These are phyloP conservation scores for Takifugu bimaculatus DNA, from an alignment of 2,113 vertebrate genomes.

Conservation along the genomic window DNA sequence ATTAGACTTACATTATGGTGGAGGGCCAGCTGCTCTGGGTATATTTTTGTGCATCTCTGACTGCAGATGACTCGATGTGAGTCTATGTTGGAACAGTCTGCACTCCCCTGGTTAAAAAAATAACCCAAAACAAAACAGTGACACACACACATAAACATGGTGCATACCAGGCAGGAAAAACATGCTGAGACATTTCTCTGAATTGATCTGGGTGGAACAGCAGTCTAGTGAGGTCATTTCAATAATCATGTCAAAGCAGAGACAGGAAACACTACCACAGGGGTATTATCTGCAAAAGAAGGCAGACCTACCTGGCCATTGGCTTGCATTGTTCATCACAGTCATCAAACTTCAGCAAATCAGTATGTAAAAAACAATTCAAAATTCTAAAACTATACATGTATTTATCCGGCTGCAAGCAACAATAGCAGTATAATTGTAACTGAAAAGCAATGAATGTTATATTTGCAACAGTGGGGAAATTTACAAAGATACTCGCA, in stretches of 20 bases:
- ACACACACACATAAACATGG: slow-evolving; percentile 13
- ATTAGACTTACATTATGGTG: too few species aligned
- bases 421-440: too few species aligned
- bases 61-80: slow-evolving; percentile 37
- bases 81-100: slow-evolving; percentile 29
- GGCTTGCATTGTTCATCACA: too few species aligned
- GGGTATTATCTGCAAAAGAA: slow-evolving; percentile 39
- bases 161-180: slow-evolving; percentile 55
- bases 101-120: slow-evolving; percentile 15
- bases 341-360: too few species aligned
- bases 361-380: too few species aligned
- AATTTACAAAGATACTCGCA: too few species aligned
- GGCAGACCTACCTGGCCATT: slow-evolving; percentile 14
- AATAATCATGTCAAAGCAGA: slow-evolving; percentile 38
- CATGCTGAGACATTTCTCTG: slow-evolving; percentile 63
- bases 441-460: too few species aligned
- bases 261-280: slow-evolving; percentile 26
- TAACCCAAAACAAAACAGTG: neutral
- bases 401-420: neutral
- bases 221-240: slow-evolving; percentile 40
- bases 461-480: too few species aligned
- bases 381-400: too few species aligned
- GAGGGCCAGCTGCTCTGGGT: neutral
- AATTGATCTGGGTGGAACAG: slow-evolving; percentile 41
- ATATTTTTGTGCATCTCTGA: slow-evolving; percentile 19